Conservation (phyloP, 2,113 vertebrate species). For the Rhabdornis inornatus region DNA sequence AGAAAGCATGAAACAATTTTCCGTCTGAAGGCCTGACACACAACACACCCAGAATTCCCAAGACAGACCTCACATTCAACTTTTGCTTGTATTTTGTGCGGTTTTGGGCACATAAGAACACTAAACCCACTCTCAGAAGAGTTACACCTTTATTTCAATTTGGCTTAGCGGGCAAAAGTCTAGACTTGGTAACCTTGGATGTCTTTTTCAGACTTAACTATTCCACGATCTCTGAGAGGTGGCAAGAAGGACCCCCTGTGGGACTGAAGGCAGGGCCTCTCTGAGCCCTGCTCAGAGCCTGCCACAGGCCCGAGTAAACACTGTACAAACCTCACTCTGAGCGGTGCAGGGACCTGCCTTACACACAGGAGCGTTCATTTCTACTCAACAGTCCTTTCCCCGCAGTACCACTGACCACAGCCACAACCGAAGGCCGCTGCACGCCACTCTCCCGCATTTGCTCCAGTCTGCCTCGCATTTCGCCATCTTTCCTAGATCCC, state of each 20-base stretch:
- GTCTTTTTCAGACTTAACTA: neutral
- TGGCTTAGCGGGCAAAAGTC: fast-evolving
- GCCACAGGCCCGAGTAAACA: fast-evolving
- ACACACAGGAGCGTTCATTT: fast-evolving
- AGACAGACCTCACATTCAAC: fast-evolving
- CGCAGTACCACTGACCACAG: neutral
- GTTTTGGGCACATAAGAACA: fast-evolving
- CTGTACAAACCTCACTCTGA: fast-evolving
- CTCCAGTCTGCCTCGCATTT: fast-evolving
- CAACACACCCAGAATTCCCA: fast-evolving
- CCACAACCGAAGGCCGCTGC: fast-evolving
- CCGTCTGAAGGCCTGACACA: neutral
- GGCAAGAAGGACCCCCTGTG: fast-evolving
- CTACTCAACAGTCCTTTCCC: fast-evolving
- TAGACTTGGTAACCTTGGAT: fast-evolving
- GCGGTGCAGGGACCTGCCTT: fast-evolving
- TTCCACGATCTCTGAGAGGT: fast-evolving
- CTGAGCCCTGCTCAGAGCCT: fast-evolving
- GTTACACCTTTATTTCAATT: neutral
- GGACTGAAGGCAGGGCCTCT: no score
- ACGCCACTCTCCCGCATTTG: fast-evolving
- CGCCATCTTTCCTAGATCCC: fast-evolving
- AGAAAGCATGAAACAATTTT: fast-evolving
- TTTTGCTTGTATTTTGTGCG: fast-evolving
- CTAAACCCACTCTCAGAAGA: neutral